Percentiles rank a stretch among this genome's conserved stretches.
These are phyloP conservation scores for Tachina lurida DNA, from an alignment of 2,888 invertebrate genomes.

Conservation along the genomic window DNA sequence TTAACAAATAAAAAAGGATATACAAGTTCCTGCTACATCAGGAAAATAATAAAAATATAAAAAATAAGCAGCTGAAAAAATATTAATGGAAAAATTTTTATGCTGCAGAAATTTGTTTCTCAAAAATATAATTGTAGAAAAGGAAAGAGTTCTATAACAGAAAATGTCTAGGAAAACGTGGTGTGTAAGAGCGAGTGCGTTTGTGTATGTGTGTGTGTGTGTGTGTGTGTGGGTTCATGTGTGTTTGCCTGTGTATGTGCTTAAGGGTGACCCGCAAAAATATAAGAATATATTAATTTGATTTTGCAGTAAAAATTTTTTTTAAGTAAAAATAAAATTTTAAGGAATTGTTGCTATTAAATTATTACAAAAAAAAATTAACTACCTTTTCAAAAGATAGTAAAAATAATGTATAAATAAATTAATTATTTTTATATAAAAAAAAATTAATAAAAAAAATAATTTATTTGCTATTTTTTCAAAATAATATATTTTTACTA, in stretches of 20 bases:
- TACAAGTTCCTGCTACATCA: slow-evolving; percentile 44
- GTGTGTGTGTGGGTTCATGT: slow-evolving; percentile 24
- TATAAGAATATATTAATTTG: too few relatives aligned
- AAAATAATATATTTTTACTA: too few relatives aligned
- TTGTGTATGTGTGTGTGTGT: slow-evolving; percentile 45
- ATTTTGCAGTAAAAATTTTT: too few relatives aligned
- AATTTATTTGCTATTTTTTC: too few relatives aligned
- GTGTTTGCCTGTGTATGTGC: slow-evolving; percentile 25
- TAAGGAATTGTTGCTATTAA: too few relatives aligned
- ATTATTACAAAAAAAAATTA: too few relatives aligned
- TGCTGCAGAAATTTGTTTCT: slow-evolving; percentile 51
- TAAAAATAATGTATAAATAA: too few relatives aligned
- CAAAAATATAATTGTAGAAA: slow-evolving; percentile 36
- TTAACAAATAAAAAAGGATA: slow-evolving; percentile 17
- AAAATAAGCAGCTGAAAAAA: slow-evolving; percentile 37
- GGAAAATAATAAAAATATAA: slow-evolving; percentile 42
- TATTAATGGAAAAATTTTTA: slow-evolving; percentile 49
- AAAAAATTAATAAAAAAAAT: too few relatives aligned
- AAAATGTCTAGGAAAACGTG: slow-evolving; percentile 65
- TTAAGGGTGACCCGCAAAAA: slow-evolving; percentile 29
- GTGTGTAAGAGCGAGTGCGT: slow-evolving; percentile 37
- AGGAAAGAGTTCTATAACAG: slow-evolving; percentile 52
- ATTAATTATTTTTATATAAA: too few relatives aligned
- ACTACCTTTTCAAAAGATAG: too few relatives aligned
- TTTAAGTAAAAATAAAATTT: too few relatives aligned